A percentile compares a stretch with the other conserved stretches of the same genome.
Conservation (phyloP, 2,797 vertebrate species). For the Notamacropus eugenii region DNA sequence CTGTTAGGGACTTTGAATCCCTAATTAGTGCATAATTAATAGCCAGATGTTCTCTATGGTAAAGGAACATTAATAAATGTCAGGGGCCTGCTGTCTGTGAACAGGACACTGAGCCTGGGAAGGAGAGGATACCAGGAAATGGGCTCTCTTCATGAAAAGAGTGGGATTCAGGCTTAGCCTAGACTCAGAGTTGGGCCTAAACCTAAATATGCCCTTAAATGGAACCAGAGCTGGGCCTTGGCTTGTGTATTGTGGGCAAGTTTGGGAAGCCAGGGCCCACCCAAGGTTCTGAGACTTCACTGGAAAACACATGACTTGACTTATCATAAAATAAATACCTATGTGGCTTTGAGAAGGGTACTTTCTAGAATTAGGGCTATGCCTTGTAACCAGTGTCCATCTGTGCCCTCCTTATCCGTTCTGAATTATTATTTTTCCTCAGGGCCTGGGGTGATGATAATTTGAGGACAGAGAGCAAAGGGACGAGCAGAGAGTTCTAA, state of each 20-base stretch:
- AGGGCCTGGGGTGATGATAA: background rate
- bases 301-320: slow-evolving; percentile 2
- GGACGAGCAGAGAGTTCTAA: background rate
- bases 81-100: slow-evolving; percentile 76
- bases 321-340: slow-evolving; percentile 1
- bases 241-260: background rate
- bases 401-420: background rate
- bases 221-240: background rate
- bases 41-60: slow-evolving; percentile 83
- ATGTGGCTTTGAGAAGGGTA: background rate
- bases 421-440: background rate
- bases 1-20: slow-evolving; percentile 77
- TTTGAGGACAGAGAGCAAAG: background rate
- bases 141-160: background rate
- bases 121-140: slow-evolving; percentile 8
- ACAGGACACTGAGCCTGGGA: slow-evolving; percentile 73
- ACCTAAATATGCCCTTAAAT: background rate
- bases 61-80: slow-evolving; percentile 85
- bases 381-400: background rate
- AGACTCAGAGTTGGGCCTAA: background rate
- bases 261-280: background rate
- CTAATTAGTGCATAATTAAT: slow-evolving; percentile 84
- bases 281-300: background rate
- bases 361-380: background rate
- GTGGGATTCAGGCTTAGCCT: background rate